Conservation (phyloP, 2,888 invertebrate genomes). For the Himalopsyche japonica region DNA sequence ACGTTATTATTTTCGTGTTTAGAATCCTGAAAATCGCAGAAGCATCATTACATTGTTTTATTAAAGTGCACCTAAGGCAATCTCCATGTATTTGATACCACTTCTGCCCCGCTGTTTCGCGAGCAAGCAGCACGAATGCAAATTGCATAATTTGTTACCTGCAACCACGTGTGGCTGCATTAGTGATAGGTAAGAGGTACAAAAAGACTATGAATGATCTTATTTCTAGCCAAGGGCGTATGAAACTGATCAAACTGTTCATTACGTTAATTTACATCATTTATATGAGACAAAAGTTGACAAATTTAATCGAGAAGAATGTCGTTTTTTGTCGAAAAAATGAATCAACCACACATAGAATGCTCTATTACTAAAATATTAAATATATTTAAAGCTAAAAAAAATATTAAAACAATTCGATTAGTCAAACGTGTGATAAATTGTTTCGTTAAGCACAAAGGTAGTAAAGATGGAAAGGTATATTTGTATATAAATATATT, state of each 20-base stretch:
- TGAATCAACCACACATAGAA: too few species aligned
- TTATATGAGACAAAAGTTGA: too few species aligned
- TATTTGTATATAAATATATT: too few species aligned
- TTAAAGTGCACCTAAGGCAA: slow-evolving; percentile 37
- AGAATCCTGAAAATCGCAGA: background rate
- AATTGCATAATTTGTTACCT: slow-evolving; percentile 38
- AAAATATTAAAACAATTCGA: too few species aligned
- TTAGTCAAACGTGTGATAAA: too few species aligned
- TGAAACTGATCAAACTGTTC: background rate
- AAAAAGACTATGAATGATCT: background rate
- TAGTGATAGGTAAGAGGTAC: background rate
- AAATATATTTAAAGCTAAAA: too few species aligned
- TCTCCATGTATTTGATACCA: slow-evolving; percentile 32
- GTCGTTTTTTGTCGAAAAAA: too few species aligned
- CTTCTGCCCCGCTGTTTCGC: background rate
- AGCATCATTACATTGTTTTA: slow-evolving; percentile 36
- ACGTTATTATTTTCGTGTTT: background rate
- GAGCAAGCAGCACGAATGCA: slow-evolving; percentile 34
- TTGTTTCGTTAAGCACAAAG: too few species aligned
- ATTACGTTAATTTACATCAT: too few species aligned
- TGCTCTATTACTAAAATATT: too few species aligned
- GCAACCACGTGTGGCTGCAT: slow-evolving; percentile 31
- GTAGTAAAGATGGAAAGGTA: too few species aligned
- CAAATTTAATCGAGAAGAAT: too few species aligned
- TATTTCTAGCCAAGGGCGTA: background rate